Evolutionary conservation across 23 tunicate genomes (phyloP).

Genomic region (Diplosoma virens): DNA sequence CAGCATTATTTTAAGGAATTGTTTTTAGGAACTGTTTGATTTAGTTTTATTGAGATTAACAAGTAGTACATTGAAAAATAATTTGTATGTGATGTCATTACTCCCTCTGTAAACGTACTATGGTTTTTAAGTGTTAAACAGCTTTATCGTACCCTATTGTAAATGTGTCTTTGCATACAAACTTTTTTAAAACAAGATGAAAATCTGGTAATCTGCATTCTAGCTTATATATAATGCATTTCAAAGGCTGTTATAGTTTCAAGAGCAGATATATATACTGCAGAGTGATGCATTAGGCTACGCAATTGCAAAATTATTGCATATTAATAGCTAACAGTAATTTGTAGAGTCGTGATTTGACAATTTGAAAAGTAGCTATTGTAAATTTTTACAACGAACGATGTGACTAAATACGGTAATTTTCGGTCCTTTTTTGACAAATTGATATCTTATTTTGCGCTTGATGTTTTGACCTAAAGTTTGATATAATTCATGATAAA

Average conservation of each 20-base stretch:
- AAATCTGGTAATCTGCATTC: slow-evolving; percentile 1
- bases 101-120: slow-evolving; percentile 9
- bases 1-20: no score
- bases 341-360: no score
- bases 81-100: slow-evolving; percentile 14
- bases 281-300: slow-evolving; percentile 17
- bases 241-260: slow-evolving; percentile 18
- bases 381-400: no score
- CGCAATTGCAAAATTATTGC: slow-evolving; percentile 4
- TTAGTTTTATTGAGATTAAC: slow-evolving; percentile 16
- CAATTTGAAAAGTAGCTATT: no score
- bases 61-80: slow-evolving; percentile 13
- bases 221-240: no score
- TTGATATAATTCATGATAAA: no score
- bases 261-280: slow-evolving; percentile 8
- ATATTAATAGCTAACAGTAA: no score
- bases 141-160: slow-evolving; percentile 9
- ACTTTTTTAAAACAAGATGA: slow-evolving; percentile 6
- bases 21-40: slow-evolving; percentile 14
- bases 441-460: no score
- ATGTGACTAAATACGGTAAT: no score
- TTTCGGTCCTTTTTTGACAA: no score
- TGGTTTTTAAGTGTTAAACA: slow-evolving; percentile 14
- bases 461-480: no score
- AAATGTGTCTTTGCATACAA: slow-evolving; percentile 18